phyloP scores from a whole-genome alignment of 64 coral and sea anemone genomes.

The Montipora cactus region DNA sequence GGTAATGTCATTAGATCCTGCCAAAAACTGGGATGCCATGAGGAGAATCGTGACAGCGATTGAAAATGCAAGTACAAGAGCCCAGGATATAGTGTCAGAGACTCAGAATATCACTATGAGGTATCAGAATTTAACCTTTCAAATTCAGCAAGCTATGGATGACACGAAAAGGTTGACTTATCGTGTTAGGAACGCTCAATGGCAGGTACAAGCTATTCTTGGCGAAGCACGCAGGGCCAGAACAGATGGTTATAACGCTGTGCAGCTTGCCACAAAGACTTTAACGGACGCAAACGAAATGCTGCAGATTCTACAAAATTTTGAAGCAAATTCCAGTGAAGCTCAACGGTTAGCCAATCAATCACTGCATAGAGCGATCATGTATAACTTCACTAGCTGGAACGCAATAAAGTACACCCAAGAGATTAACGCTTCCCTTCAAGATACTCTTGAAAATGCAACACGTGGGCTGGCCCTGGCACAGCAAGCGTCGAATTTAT shows the following conservation, averaged over 20 bases:
- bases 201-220: conserved; percentile 26
- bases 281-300: conserved; percentile 79
- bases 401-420: conserved; percentile 66
- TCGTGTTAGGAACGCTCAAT: conserved; percentile 22
- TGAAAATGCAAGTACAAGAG: conserved; percentile 9
- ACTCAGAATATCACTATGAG: conserved; percentile 32
- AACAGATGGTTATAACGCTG: conserved; percentile 47
- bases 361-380: conserved; percentile 48
- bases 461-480: conserved; percentile 34
- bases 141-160: conserved; percentile 9
- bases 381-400: conserved; percentile 76
- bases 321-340: conserved; percentile 64
- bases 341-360: conserved; percentile 63
- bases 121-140: conserved; percentile 59
- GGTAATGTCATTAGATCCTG: conserved; percentile 41
- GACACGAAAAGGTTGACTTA: conserved; percentile 21
- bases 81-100: conserved; percentile 17
- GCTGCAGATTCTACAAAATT: conserved; percentile 72
- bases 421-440: conserved; percentile 66
- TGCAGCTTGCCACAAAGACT: conserved; percentile 63
- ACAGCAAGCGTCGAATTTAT: conserved; percentile 50
- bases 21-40: conserved; percentile 36
- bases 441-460: conserved; percentile 64
- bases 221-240: conserved; percentile 56
- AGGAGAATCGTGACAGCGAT: conserved; percentile 25